Evolutionary conservation across 2,888 invertebrate genomes (phyloP), one percentile per base, ranked within the genome.

Genomic region (Macaria liturata): DNA sequence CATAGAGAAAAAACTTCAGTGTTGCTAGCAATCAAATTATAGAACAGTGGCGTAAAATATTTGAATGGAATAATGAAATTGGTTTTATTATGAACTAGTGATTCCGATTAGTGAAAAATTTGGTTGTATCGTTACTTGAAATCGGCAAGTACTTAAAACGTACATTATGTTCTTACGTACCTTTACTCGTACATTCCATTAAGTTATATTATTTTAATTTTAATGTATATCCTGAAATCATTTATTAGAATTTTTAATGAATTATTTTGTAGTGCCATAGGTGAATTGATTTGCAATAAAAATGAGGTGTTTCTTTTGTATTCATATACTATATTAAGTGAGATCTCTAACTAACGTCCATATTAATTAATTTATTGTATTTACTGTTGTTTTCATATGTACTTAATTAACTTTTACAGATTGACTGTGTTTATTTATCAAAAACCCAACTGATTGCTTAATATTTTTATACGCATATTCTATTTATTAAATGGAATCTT

Each of bases 201-300:
- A 62, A 66, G 67, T 71, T 70, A 68, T 70, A 65, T 64, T 69
- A 57, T 57, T 52, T 57, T 61, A 1, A 42, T 42, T 66, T 52
- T 54, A 57, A 32, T 46, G 43, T 60, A 52, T 46, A 44, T 52
- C 54, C 20, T 47, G 47, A 60, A 65, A 64, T 55, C 51, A 62
- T 69, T 64, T 63, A 65, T 70, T 65, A 70, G 65, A 67, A 61
- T 61, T 61, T 60, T 60, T 31, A 57, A 60, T 63, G 48, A 63
- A 57, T 58, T 63, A 68, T 72, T 72, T 72, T 70, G 69, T 84
- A 86, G 87, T 88, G 88, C 88, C 88, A 88, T 88, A 86, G 79
- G 78, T 73, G 65, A 77, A 49, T 34, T 44, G 43, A 47, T 53
- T 78, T 71, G 72, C 67, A 65, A 65, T 69, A 69, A 65, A 69